These are phyloP conservation scores for Trididemnum clinides DNA, from an alignment of 23 tunicate genomes.

Conservation along the genomic window DNA sequence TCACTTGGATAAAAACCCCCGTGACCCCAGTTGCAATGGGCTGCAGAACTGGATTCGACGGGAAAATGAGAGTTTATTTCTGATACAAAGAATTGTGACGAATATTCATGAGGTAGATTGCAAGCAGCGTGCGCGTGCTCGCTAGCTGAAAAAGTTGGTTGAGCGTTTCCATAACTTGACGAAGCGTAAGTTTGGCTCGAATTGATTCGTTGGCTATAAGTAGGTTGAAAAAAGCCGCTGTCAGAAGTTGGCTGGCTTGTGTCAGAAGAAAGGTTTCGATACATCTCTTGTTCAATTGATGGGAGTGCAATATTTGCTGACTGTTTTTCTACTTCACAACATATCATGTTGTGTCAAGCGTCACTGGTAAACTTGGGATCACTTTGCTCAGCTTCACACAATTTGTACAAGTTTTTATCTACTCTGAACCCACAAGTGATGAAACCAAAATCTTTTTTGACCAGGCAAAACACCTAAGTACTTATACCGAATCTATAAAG, in stretches of 20 bases:
- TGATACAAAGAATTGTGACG: slow-evolving; percentile 35
- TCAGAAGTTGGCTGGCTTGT: slow-evolving; percentile 26
- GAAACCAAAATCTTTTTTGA: too few relatives aligned
- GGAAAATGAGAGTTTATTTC: not conserved
- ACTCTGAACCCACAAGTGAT: too few relatives aligned
- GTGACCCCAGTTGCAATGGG: slow-evolving; percentile 44
- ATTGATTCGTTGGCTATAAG: slow-evolving; percentile 29
- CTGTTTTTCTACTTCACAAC: slow-evolving; percentile 59
- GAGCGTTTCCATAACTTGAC: not conserved
- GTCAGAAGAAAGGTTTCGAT: slow-evolving; percentile 54
- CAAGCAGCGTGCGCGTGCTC: slow-evolving; percentile 28
- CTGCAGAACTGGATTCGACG: not conserved
- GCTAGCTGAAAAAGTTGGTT: not conserved
- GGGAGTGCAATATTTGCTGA: slow-evolving; percentile 20
- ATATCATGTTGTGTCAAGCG: slow-evolving; percentile 53
- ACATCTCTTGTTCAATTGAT: slow-evolving; percentile 26
- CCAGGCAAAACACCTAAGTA: too few relatives aligned
- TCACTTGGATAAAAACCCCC: slow-evolving; percentile 20
- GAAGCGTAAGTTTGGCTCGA: slow-evolving; percentile 1
- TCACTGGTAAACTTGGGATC: not conserved
- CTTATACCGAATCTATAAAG: too few relatives aligned
- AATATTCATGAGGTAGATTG: slow-evolving; percentile 32
- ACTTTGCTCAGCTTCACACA: too few relatives aligned
- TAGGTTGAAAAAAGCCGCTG: slow-evolving; percentile 47
- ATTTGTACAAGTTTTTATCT: too few relatives aligned